Evolutionary conservation across 2,797 vertebrate species (phyloP).

Genomic region (Gymnocypris eckloni): DNA sequence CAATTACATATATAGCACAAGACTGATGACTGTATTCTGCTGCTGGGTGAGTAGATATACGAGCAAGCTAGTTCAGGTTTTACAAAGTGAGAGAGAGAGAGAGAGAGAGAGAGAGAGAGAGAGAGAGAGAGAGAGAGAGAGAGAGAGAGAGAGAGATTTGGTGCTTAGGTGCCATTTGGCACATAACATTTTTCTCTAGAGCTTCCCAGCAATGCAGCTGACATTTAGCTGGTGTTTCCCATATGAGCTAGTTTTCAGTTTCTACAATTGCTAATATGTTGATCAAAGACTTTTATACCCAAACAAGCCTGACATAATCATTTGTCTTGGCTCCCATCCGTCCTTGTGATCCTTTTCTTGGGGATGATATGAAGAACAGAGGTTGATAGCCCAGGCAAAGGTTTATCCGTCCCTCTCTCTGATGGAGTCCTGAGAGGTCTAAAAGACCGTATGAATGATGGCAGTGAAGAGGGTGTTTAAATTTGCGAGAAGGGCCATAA

Average conservation of each 20-base stretch:
- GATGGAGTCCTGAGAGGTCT: slow-evolving; percentile 18
- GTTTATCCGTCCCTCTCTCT: background rate
- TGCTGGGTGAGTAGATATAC: background rate
- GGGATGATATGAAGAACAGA: slow-evolving; percentile 6
- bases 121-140: too few relatives aligned
- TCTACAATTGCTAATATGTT: slow-evolving; percentile 29
- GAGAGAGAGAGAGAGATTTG: background rate
- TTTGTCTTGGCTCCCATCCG: slow-evolving; percentile 15
- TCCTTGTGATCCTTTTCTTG: slow-evolving; percentile 16
- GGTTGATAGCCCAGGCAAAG: slow-evolving; percentile 3
- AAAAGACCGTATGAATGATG: slow-evolving; percentile 25
- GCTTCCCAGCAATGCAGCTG: background rate
- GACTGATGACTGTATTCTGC: background rate
- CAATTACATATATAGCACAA: background rate
- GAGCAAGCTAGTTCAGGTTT: background rate
- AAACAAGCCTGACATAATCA: slow-evolving; percentile 2
- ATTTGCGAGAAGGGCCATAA: background rate
- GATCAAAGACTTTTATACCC: slow-evolving; percentile 23
- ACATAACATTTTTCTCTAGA: slow-evolving; percentile 2
- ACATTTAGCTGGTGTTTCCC: slow-evolving; percentile 24
- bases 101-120: background rate
- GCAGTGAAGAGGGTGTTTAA: slow-evolving; percentile 19
- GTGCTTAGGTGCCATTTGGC: slow-evolving; percentile 11
- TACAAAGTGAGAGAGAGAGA: background rate
- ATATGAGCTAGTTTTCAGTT: slow-evolving; percentile 24